phyloP scores from a whole-genome alignment of 2,797 vertebrate species.

The Pseudotriccus pelzelni region DNA sequence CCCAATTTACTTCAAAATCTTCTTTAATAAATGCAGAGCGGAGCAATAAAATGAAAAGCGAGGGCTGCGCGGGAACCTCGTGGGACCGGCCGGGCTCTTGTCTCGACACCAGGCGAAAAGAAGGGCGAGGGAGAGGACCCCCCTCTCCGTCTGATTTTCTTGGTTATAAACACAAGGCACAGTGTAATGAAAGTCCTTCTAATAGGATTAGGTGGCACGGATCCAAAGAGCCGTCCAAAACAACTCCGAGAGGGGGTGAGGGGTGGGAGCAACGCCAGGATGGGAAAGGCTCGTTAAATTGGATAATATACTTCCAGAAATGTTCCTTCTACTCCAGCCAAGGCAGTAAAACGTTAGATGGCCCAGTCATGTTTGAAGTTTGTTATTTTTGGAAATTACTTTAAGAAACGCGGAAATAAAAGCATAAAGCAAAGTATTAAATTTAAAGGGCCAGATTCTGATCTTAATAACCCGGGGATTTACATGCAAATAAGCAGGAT shows the following conservation, averaged over 20 bases:
- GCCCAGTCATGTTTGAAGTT: slow-evolving; percentile 59
- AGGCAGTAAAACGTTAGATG: slow-evolving; percentile 59
- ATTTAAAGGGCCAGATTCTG: slow-evolving; percentile 64
- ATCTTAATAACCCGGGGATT: slow-evolving; percentile 52
- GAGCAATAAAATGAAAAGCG: background rate
- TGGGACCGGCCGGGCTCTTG: background rate
- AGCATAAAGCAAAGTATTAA: slow-evolving; percentile 51
- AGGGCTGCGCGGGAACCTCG: background rate
- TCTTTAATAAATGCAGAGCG: slow-evolving; percentile 13
- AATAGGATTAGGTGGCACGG: slow-evolving; percentile 57
- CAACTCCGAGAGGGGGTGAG: slow-evolving; percentile 15
- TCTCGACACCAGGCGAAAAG: background rate
- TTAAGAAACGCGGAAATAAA: slow-evolving; percentile 60
- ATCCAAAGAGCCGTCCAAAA: slow-evolving; percentile 51
- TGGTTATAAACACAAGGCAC: slow-evolving; percentile 47
- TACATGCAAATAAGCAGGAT: slow-evolving; percentile 39
- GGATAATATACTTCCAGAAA: slow-evolving; percentile 59
- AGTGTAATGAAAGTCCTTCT: slow-evolving; percentile 54
- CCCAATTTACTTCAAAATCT: slow-evolving; percentile 22
- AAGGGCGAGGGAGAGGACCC: background rate
- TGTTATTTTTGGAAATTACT: slow-evolving; percentile 65
- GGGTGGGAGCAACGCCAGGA: slow-evolving; percentile 36
- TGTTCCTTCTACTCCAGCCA: slow-evolving; percentile 56
- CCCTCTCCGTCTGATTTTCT: background rate
- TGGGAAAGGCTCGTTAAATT: slow-evolving; percentile 56